Base-by-base conservation (phyloP, 2,888 invertebrate species). In the Drosophila neutralis region DNA sequence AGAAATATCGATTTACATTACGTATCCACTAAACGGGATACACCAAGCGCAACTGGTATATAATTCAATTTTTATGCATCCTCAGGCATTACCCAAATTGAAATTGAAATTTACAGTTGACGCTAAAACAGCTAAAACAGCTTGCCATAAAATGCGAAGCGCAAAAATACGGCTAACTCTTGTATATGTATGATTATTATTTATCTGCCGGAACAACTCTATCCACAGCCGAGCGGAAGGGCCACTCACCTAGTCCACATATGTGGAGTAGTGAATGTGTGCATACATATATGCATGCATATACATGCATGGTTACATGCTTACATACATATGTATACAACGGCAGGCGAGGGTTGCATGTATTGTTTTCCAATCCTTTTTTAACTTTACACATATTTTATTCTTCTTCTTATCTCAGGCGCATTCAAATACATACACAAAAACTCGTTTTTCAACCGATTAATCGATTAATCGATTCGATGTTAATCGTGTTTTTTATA, bases 11-110 rank as follows among this genome's bases (percentile, higher is more conserved):
- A 56, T 49, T 45, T 33, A 69, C 63, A 69, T 66, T 59, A 56
- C 27, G 57, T 33, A 60, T 51, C 69, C 69, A 69, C 54, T 33
- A 64, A 75, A 76, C 59, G 75, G 62, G 62, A 29, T 29, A 7
- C 29, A 29, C 56, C 62, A 31, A 59, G 59, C 72, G 45, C 45
- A 81, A 76, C 73, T 70, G 66, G 76, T 71, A 74, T 76, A 88
- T 88, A 88, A 90, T 79, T 88, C 89, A 86, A 83, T 79, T 88
- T 54, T 64, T 62, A 63, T 78, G 42, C 53, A 29, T 57, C 45
- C 74, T 45, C 61, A 7, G 63, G 69, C 74, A 78, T 77, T 83
- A 87, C 77, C 54, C 76, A 88, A 85, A 85, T 85, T 86, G 84
- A 80, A 88, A 63, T 57, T 59, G 65, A 65, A 65, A 73, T 70